Percentiles rank a stretch among this genome's conserved stretches.
phyloP scores from a whole-genome alignment of 1,140 invertebrate species.

The Rhynchophorus ferrugineus region DNA sequence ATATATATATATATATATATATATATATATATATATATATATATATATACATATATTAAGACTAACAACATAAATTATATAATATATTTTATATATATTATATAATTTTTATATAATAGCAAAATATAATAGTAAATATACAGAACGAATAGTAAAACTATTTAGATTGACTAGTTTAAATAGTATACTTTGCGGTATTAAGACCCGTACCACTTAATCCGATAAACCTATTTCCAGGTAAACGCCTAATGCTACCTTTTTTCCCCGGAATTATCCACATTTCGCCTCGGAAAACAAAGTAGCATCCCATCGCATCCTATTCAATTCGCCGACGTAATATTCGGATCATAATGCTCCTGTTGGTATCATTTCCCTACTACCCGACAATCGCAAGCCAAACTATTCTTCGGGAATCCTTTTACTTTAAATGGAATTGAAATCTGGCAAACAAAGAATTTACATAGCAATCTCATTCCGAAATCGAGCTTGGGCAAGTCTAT shows the following conservation, averaged over 20 bases:
- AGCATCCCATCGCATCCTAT: no score
- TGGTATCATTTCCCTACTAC: conserved; percentile 17
- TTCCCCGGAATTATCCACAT: no score
- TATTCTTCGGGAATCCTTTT: conserved; percentile 18
- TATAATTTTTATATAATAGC: no score
- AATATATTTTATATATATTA: no score
- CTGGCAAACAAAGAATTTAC: conserved; percentile 25
- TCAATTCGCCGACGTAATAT: conserved; percentile 3
- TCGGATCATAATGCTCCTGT: conserved; percentile 13
- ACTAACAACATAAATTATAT: neutral
- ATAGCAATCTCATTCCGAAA: conserved; percentile 19
- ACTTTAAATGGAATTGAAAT: conserved; percentile 24
- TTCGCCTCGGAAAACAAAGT: no score
- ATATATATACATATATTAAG: conserved; percentile 7
- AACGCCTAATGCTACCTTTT: no score
- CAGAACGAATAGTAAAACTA: no score
- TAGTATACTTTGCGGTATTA: no score
- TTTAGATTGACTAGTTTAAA: no score
- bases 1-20: conserved; percentile 13
- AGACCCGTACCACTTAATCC: no score
- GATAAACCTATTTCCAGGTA: no score
- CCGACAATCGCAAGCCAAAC: conserved; percentile 14
- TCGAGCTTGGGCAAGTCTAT: conserved; percentile 19
- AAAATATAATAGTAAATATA: no score
- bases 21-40: conserved; percentile 14